Percentiles rank a stretch among this genome's conserved stretches.
Conservation (phyloP, 2,888 invertebrate species). For the Junonia oenone region DNA sequence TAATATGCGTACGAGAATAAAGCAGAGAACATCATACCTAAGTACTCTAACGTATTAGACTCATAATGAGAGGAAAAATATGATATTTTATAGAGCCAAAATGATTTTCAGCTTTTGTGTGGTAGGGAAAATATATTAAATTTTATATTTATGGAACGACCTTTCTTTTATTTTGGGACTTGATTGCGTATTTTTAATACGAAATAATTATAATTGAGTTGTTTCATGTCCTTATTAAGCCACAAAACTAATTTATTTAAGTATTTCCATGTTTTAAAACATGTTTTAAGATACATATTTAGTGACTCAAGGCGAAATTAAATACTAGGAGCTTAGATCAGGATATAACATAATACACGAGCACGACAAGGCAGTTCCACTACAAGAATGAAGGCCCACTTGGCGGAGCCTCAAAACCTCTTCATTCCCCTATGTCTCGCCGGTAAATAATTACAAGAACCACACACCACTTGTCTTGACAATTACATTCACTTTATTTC, state of each 20-base stretch:
- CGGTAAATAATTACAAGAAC: slow-evolving; percentile 70
- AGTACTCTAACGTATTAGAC: not conserved
- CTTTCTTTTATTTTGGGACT: not conserved
- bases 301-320: no score
- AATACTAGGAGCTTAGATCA: not conserved
- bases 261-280: no score
- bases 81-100: not conserved
- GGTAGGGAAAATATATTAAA: not conserved
- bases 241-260: no score
- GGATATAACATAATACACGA: not conserved
- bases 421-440: slow-evolving; percentile 69
- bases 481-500: slow-evolving; percentile 70
- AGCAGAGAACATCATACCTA: not conserved
- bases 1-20: slow-evolving; percentile 8
- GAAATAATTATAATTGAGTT: not conserved
- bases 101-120: not conserved
- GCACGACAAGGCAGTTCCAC: not conserved
- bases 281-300: no score
- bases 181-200: not conserved
- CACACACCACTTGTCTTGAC: slow-evolving; percentile 60
- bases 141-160: not conserved
- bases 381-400: slow-evolving; percentile 1
- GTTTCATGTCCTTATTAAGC: no score
- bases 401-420: slow-evolving; percentile 49
- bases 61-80: not conserved